Conservation (phyloP, 1,140 invertebrate species). For the Drosophila auraria region DNA sequence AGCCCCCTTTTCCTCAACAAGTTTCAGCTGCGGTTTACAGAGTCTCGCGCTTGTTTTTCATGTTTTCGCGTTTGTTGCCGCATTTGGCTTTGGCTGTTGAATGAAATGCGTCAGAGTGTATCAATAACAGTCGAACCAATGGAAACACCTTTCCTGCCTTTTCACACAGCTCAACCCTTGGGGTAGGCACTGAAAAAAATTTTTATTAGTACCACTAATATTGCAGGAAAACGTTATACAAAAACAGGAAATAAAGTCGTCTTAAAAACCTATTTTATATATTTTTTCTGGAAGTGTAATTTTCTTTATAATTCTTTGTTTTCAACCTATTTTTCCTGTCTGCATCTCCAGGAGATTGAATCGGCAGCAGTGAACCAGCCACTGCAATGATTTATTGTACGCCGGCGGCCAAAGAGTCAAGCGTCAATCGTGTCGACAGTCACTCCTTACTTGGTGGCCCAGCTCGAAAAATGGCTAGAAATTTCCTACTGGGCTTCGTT, state of each 20-base stretch:
- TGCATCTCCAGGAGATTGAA: slow-evolving; percentile 23
- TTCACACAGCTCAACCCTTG: slow-evolving; percentile 6
- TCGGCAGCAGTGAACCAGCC: slow-evolving; percentile 15
- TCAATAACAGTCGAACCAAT: slow-evolving; percentile 14
- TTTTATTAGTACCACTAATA: neutral
- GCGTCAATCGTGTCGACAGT: slow-evolving; percentile 64
- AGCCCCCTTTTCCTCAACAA: neutral
- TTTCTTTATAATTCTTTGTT: neutral
- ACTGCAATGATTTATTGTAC: slow-evolving; percentile 68
- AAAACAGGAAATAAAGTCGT: too few relatives aligned
- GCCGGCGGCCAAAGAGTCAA: slow-evolving; percentile 67
- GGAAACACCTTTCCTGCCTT: slow-evolving; percentile 9
- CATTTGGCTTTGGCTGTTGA: slow-evolving; percentile 63
- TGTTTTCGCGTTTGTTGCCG: slow-evolving; percentile 43
- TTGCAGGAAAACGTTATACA: rapidly evolving
- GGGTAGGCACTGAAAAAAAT: neutral
- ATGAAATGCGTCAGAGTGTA: slow-evolving; percentile 53
- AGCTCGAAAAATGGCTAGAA: slow-evolving; percentile 62
- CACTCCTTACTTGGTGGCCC: slow-evolving; percentile 48
- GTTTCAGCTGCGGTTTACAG: slow-evolving; percentile 28
- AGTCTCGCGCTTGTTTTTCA: slow-evolving; percentile 53
- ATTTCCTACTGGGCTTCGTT: slow-evolving; percentile 62
- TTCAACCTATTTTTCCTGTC: neutral
- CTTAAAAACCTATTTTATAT: neutral
- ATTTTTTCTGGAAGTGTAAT: neutral